These are phyloP conservation scores for Diorhabda carinulata DNA, from an alignment of 1,140 invertebrate genomes.

Conservation along the genomic window DNA sequence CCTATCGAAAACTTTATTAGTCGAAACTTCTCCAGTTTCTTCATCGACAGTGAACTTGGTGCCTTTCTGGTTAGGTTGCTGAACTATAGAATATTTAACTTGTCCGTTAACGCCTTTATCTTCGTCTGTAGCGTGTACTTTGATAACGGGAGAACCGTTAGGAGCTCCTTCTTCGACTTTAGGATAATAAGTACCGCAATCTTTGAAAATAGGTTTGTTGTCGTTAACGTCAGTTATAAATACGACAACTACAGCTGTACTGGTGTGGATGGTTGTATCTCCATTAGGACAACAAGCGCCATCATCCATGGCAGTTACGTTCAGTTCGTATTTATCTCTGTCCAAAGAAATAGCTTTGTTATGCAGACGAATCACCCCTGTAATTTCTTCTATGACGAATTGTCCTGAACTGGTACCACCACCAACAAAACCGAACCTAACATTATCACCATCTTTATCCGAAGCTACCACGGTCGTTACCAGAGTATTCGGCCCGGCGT, in stretches of 20 bases:
- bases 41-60: conserved; percentile 93
- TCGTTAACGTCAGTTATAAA: conserved; percentile 96
- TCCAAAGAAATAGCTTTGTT: conserved; percentile 80
- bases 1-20: conserved; percentile 93
- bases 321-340: conserved; percentile 86
- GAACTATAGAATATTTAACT: conserved; percentile 89
- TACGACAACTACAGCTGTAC: conserved; percentile 92
- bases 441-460: conserved; percentile 93
- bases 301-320: conserved; percentile 91
- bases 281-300: conserved; percentile 88
- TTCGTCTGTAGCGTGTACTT: conserved; percentile 89
- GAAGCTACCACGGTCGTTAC: conserved; percentile 93
- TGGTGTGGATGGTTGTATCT: conserved; percentile 80
- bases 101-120: conserved; percentile 93
- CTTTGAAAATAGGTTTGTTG: conserved; percentile 91
- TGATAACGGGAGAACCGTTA: conserved; percentile 88
- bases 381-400: conserved; percentile 93
- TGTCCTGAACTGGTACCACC: conserved; percentile 84
- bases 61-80: conserved; percentile 93
- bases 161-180: conserved; percentile 90
- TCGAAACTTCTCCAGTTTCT: conserved; percentile 89
- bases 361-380: conserved; percentile 87
- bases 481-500: conserved; percentile 88
- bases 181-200: conserved; percentile 85
- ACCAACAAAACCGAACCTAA: conserved; percentile 89